Percentiles rank a stretch among this genome's conserved stretches.
These are phyloP conservation scores for Bovichtus diacanthus DNA, from an alignment of 2,797 vertebrate species.

Conservation along the genomic window DNA sequence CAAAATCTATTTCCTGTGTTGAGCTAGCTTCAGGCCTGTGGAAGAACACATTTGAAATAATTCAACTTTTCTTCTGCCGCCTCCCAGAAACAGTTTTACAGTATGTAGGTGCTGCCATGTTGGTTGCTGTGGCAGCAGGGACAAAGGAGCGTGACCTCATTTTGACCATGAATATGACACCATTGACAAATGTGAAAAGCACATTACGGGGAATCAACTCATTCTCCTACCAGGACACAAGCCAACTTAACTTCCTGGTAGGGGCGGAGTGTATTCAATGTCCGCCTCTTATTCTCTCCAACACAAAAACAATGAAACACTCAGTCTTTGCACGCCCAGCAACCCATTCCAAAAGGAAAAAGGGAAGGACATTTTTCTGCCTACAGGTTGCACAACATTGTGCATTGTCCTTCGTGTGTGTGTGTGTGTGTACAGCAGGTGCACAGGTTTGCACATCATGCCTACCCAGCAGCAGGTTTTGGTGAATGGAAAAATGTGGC, in stretches of 20 bases:
- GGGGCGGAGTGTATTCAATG: no score
- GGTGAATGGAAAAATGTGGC: constrained; percentile 82
- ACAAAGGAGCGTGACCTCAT: not conserved
- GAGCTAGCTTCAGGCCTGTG: constrained; percentile 45
- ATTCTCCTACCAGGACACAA: not conserved
- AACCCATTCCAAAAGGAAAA: not conserved
- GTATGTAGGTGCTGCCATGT: not conserved
- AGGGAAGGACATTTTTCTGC: constrained; percentile 28
- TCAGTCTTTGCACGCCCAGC: constrained; percentile 22
- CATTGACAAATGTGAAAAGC: not conserved
- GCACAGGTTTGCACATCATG: not conserved
- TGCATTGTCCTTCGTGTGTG: constrained; percentile 11
- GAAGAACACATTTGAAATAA: not conserved
- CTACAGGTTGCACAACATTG: constrained; percentile 48
- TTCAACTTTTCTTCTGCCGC: not conserved
- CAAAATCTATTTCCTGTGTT: constrained; percentile 35
- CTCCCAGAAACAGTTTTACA: not conserved
- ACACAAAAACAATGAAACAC: not conserved
- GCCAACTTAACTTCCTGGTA: constrained; percentile 16
- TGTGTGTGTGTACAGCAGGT: not conserved
- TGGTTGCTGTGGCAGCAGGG: not conserved
- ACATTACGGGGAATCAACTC: not conserved
- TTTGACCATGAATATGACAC: constrained; percentile 1
- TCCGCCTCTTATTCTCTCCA: constrained; percentile 14
- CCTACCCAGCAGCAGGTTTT: constrained; percentile 68